These are phyloP conservation scores for Rhadina sibilatrix DNA, from an alignment of 2,113 vertebrate species.

Conservation along the genomic window DNA sequence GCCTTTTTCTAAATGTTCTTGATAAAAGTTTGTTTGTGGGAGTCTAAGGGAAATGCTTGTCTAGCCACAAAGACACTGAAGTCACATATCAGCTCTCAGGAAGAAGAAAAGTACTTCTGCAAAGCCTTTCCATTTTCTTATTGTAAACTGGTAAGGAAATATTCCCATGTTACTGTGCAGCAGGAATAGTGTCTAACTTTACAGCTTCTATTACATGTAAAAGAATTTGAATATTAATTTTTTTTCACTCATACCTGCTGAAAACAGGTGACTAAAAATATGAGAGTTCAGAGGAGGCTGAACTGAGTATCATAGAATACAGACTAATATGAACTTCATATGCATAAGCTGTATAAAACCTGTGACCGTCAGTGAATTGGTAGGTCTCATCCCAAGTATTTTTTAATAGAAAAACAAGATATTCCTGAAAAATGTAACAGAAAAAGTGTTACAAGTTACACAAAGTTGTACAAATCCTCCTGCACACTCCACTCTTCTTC, in stretches of 20 bases:
- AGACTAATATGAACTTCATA: neutral
- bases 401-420: neutral
- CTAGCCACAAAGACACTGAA: neutral
- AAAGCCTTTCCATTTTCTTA: neutral
- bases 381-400: neutral
- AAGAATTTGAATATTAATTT: neutral
- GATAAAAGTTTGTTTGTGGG: neutral
- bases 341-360: neutral
- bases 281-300: neutral
- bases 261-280: neutral
- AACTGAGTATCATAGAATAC: neutral
- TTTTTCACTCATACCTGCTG: neutral
- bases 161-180: neutral
- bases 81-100: neutral
- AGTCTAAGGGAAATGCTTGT: neutral
- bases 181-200: neutral
- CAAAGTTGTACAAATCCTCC: neutral
- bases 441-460: neutral
- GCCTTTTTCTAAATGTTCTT: neutral
- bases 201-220: neutral
- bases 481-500: neutral
- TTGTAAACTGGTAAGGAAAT: neutral
- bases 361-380: neutral
- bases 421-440: neutral
- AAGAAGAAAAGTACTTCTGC: neutral